Base-by-base conservation (phyloP, 1,140 invertebrate species). In the Atta texana region DNA sequence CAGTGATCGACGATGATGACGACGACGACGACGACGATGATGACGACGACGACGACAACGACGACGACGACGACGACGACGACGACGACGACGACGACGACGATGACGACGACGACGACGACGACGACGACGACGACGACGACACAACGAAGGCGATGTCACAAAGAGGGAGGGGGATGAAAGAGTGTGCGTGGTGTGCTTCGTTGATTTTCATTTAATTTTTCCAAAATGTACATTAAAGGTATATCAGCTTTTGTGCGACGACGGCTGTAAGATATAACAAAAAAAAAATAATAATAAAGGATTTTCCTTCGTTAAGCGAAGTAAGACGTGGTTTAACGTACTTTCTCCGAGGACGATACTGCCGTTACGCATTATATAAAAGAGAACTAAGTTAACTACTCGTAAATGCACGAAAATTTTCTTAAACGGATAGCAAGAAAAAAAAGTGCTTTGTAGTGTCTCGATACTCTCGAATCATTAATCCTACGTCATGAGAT, bases 261-360 rank as follows among this genome's bases (percentile, higher is more conserved):
- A 89, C 82, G 86, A 92, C 87, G 85, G 89, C 86, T 91, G 91
- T 91, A 92, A 91, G 81, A 92, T 90, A 88, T 91, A 86, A 80
- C 16, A 51, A 90, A 90, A 76, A 87, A 74, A 28, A 0, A 31
- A 84, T 21, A 57, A 84, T 51, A 75, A 91, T 91, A 88, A 44
- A 44, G 85, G 89, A 86, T 89, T 91, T 91, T 89, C 88, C 87
- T 92, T 92, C 88, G 86, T 90, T 91, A 91, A 90, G 89, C 87
- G 88, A 92, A 89, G 87, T 91, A 92, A 92, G 90, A 72, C 82
- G 84, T 87, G 90, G 63, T 91, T 91, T 90, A 87, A 91, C 90
- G 91, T 92, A 93, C 89, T 93, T 92, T 92, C 87, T 92, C 92
- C 89, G 85, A 92, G 89, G 92, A 93, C 90, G 92, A 93, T 92